Conservation (phyloP, 2,797 vertebrate species). For the Petrocephalus schoutedeni region DNA sequence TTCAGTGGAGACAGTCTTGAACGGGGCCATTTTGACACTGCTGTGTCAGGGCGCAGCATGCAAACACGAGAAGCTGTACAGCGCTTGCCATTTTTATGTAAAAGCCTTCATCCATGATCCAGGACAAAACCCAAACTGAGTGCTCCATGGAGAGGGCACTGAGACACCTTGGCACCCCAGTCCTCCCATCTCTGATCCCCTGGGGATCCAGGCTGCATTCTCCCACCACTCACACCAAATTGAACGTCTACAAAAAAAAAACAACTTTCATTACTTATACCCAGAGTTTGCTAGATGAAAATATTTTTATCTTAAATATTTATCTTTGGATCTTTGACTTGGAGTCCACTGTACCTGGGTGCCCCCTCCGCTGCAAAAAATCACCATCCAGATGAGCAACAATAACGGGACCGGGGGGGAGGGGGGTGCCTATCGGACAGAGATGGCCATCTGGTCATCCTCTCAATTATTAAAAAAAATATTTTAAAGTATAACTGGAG, state of each 20-base stretch:
- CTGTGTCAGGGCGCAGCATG: background rate
- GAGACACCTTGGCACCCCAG: background rate
- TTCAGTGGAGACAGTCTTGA: background rate
- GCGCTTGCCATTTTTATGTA: background rate
- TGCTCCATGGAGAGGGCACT: background rate
- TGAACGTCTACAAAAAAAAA: background rate
- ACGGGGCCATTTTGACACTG: background rate
- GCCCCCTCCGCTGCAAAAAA: background rate
- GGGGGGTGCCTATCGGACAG: background rate
- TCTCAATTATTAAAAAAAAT: background rate
- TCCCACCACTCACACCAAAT: background rate
- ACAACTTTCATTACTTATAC: background rate
- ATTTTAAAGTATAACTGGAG: background rate
- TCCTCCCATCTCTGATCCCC: background rate
- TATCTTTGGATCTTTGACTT: background rate
- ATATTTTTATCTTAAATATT: background rate
- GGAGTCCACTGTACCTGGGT: background rate
- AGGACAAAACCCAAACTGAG: background rate
- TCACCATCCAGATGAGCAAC: background rate
- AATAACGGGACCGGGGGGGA: background rate
- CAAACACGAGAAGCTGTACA: background rate
- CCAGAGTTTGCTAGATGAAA: background rate
- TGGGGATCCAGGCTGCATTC: background rate
- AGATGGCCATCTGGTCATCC: background rate
- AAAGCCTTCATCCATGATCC: background rate